These are phyloP conservation scores for Panopea generosa DNA, from an alignment of 2,888 invertebrate species.

Conservation along the genomic window DNA sequence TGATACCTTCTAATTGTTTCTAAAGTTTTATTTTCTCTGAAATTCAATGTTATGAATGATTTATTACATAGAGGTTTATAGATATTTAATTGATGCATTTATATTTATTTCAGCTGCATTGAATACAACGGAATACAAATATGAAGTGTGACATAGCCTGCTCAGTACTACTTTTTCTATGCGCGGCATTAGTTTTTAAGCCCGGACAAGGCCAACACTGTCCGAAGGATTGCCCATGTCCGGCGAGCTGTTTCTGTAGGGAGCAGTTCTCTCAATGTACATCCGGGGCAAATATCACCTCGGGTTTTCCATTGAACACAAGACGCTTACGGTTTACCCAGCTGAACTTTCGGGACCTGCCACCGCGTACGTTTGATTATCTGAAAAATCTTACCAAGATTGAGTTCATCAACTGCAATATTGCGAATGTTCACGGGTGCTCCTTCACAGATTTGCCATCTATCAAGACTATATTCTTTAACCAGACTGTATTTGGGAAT, in stretches of 20 bases:
- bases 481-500: conserved; percentile 47
- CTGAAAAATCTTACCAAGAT: conserved; percentile 38
- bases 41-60: too few species aligned
- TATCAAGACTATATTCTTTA: conserved; percentile 29
- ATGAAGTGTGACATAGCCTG: too few species aligned
- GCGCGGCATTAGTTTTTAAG: too few species aligned
- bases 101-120: too few species aligned
- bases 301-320: conserved; percentile 33
- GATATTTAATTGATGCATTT: too few species aligned
- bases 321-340: conserved; percentile 27
- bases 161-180: too few species aligned
- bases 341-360: conserved; percentile 49
- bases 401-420: conserved; percentile 46
- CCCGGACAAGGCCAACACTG: too few species aligned
- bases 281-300: conserved; percentile 45
- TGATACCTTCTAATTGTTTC: too few species aligned
- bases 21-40: too few species aligned
- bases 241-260: conserved; percentile 43
- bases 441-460: conserved; percentile 34
- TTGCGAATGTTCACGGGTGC: conserved; percentile 42
- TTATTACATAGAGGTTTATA: too few species aligned
- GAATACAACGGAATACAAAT: too few species aligned
- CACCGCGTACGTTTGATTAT: conserved; percentile 39
- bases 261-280: conserved; percentile 39
- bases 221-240: too few species aligned